Conservation (phyloP, 1,140 invertebrate genomes). For the Drosophila equinoxialis region DNA sequence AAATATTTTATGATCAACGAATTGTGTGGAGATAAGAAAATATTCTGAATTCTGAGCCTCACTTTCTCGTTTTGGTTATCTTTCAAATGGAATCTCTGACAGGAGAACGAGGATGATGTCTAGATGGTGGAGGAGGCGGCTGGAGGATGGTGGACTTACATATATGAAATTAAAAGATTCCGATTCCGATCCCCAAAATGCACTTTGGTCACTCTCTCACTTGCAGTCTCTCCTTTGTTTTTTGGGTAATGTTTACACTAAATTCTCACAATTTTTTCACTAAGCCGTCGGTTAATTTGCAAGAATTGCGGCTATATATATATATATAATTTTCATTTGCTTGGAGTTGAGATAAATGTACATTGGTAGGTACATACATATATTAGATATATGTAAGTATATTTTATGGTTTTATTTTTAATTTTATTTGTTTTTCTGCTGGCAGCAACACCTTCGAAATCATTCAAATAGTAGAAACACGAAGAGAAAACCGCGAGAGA, state of each 20-base stretch:
- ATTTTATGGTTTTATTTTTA: slow-evolving; percentile 2
- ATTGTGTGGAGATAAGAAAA: slow-evolving; percentile 30
- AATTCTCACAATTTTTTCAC: slow-evolving; percentile 22
- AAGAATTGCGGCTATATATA: slow-evolving; percentile 21
- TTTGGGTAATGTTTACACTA: slow-evolving; percentile 3
- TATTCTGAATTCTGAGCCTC: slow-evolving; percentile 26
- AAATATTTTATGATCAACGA: slow-evolving; percentile 57
- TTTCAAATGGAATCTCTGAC: neutral
- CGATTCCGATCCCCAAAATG: neutral
- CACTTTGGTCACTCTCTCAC: neutral
- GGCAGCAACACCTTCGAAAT: neutral
- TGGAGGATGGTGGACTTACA: slow-evolving; percentile 1
- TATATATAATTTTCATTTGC: slow-evolving; percentile 29
- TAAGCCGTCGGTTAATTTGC: slow-evolving; percentile 37
- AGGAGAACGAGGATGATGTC: neutral
- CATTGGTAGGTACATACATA: neutral
- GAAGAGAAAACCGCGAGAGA: slow-evolving; percentile 47
- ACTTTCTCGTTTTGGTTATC: slow-evolving; percentile 36
- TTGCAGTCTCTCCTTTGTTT: neutral
- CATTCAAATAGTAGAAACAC: slow-evolving; percentile 24
- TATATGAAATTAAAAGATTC: slow-evolving; percentile 12
- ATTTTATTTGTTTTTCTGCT: neutral
- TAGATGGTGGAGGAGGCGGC: neutral
- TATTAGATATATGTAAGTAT: neutral
- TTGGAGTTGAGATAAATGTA: slow-evolving; percentile 29